These are phyloP conservation scores for Zoanthus gigantus DNA, from an alignment of 92 coral and sea anemone genomes.

Conservation along the genomic window DNA sequence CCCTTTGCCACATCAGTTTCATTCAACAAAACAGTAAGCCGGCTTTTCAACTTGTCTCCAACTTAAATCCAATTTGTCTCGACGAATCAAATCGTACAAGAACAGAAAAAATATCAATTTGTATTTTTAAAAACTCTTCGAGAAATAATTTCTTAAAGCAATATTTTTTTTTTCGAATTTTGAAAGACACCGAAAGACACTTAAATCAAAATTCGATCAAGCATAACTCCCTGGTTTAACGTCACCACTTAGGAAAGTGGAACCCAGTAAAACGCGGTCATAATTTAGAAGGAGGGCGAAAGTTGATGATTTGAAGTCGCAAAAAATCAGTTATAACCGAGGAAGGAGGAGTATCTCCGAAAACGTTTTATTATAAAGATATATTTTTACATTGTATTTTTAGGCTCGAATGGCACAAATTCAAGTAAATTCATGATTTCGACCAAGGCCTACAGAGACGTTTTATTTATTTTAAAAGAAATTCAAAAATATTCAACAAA, in stretches of 20 bases:
- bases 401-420: too few relatives aligned
- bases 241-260: neutral
- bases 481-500: neutral
- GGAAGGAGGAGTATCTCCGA: too few relatives aligned
- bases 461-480: too few relatives aligned
- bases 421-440: too few relatives aligned
- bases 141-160: too few relatives aligned
- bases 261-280: neutral
- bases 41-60: neutral
- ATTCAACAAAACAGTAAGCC: neutral
- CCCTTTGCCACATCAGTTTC: neutral
- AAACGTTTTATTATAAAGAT: too few relatives aligned
- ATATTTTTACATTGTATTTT: too few relatives aligned
- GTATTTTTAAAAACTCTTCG: neutral
- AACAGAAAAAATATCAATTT: neutral
- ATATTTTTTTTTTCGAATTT: too few relatives aligned
- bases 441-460: too few relatives aligned
- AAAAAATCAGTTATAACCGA: too few relatives aligned
- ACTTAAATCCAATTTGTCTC: neutral
- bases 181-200: neutral
- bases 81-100: neutral
- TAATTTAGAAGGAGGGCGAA: too few relatives aligned
- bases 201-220: neutral
- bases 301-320: too few relatives aligned
- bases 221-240: neutral